Conservation (phyloP, 2,113 vertebrate species). For the Indri indri region DNA sequence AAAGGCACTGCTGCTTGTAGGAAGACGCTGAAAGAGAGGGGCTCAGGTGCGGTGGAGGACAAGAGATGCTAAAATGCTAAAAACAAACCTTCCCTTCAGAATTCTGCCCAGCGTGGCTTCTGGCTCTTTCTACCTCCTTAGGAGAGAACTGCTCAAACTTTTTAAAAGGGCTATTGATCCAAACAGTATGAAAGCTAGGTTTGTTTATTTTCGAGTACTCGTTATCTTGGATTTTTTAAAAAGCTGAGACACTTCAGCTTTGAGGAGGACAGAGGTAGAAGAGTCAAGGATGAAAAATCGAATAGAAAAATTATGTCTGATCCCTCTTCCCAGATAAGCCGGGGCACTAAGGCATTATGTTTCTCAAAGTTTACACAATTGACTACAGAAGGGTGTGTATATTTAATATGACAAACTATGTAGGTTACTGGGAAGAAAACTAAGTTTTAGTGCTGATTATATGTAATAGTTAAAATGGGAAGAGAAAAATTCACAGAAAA, state of each 20-base stretch:
- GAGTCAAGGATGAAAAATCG: not conserved
- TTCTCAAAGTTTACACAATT: not conserved
- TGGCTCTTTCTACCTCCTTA: not conserved
- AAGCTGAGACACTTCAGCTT: not conserved
- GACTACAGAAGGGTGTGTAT: not conserved
- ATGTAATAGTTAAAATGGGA: not conserved
- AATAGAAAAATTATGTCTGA: not conserved
- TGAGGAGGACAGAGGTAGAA: not conserved
- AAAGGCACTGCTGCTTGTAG: not conserved
- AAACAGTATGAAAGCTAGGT: not conserved
- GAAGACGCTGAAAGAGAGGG: not conserved
- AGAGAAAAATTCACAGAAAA: not conserved
- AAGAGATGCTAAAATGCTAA: not conserved
- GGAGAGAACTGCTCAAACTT: not conserved
- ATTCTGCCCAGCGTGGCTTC: not conserved
- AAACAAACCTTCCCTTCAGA: not conserved
- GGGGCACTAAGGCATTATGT: not conserved
- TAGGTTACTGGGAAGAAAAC: not conserved
- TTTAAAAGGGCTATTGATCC: not conserved
- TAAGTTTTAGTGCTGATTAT: not conserved
- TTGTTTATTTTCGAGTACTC: not conserved
- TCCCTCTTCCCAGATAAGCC: not conserved
- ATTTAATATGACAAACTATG: not conserved
- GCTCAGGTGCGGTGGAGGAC: not conserved
- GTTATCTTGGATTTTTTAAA: not conserved